A percentile compares a stretch with the other conserved stretches of the same genome.
phyloP scores from a whole-genome alignment of 2,888 invertebrate species.

The Torymus aiolomorphi region DNA sequence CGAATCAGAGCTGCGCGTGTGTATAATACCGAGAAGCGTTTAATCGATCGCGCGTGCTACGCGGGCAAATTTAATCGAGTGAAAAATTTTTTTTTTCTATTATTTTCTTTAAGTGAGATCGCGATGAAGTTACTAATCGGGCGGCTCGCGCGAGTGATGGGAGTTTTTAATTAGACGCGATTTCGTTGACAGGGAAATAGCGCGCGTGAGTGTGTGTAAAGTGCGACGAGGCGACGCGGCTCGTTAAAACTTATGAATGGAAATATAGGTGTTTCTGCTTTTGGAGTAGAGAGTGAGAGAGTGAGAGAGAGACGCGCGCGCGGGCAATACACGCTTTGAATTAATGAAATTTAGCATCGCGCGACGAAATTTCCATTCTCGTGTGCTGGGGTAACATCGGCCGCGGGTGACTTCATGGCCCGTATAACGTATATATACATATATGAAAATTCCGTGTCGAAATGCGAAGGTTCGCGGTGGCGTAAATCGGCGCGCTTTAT shows the following conservation, averaged over 20 bases:
- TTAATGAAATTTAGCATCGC: constrained; percentile 17
- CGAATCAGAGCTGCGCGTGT: too few relatives aligned
- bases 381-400: constrained; percentile 12
- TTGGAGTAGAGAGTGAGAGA: background rate
- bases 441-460: constrained; percentile 27
- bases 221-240: background rate
- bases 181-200: background rate
- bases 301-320: too few relatives aligned
- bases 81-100: constrained; percentile 5
- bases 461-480: background rate
- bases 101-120: background rate
- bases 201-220: too few relatives aligned
- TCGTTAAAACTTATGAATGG: constrained; percentile 9
- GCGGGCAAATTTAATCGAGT: background rate
- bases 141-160: too few relatives aligned
- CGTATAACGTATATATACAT: background rate
- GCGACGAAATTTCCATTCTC: constrained; percentile 23
- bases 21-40: constrained; percentile 9
- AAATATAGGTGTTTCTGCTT: constrained; percentile 11
- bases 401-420: constrained; percentile 4
- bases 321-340: background rate
- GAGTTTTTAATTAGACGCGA: too few relatives aligned
- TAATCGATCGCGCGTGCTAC: constrained; percentile 21
- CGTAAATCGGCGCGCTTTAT: too few relatives aligned
- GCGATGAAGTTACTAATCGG: too few relatives aligned